phyloP scores from a whole-genome alignment of 2,888 invertebrate species.

The Trilocha varians region DNA sequence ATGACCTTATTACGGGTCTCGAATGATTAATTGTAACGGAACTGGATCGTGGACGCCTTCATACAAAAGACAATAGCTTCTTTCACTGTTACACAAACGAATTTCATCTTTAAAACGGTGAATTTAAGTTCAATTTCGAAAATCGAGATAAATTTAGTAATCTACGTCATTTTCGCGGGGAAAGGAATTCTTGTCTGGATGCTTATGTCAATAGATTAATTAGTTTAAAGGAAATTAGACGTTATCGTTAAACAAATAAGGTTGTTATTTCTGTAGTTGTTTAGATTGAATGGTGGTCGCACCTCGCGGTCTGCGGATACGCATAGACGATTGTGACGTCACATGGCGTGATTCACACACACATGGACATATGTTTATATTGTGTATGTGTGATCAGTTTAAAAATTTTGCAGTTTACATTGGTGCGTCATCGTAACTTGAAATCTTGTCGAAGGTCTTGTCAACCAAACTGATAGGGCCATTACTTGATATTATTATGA shows the following conservation, averaged over 20 bases:
- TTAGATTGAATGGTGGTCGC: background rate
- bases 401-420: too few species aligned
- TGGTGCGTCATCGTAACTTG: too few species aligned
- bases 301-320: background rate
- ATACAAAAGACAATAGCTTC: background rate
- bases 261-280: background rate
- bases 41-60: background rate
- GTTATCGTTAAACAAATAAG: background rate
- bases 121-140: background rate
- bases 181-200: background rate
- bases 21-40: background rate
- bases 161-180: background rate
- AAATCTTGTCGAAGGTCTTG: too few species aligned
- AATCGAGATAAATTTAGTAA: background rate
- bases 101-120: background rate
- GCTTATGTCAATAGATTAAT: background rate
- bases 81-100: background rate
- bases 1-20: background rate
- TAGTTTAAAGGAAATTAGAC: background rate
- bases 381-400: too few species aligned
- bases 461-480: too few species aligned
- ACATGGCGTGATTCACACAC: constrained; percentile 7
- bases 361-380: too few species aligned
- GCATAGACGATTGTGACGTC: constrained; percentile 1
- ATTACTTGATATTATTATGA: too few species aligned